phyloP scores from a whole-genome alignment of 2,888 invertebrate genomes.

The Buathra laborator region DNA sequence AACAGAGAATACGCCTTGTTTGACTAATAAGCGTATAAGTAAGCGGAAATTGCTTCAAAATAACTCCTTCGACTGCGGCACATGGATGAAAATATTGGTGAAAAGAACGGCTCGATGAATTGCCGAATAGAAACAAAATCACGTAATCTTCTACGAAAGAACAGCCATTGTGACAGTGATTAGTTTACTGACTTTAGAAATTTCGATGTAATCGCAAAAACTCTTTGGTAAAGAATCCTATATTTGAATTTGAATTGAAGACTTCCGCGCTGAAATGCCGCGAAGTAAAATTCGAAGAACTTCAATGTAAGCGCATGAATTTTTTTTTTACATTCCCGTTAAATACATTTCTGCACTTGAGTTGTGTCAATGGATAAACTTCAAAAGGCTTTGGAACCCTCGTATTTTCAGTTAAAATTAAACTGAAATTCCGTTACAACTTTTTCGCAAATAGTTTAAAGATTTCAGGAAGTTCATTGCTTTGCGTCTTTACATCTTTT shows the following conservation, averaged over 20 bases:
- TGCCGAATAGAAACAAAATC: neutral
- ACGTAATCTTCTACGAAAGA: neutral
- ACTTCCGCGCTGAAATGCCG: too few relatives aligned
- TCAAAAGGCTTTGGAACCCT: too few relatives aligned
- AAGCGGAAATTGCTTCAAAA: constrained; percentile 43
- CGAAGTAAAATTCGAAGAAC: too few relatives aligned
- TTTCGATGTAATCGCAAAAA: too few relatives aligned
- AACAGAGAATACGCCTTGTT: constrained; percentile 24
- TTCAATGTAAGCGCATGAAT: neutral
- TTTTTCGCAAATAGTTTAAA: neutral
- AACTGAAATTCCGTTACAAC: neutral
- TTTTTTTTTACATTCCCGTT: neutral
- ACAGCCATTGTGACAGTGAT: too few relatives aligned
- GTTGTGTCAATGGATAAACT: neutral
- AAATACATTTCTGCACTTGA: neutral
- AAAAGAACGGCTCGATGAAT: neutral
- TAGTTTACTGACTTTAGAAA: too few relatives aligned
- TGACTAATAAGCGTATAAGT: constrained; percentile 22
- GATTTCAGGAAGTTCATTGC: neutral
- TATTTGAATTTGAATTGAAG: too few relatives aligned
- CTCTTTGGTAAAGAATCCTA: too few relatives aligned
- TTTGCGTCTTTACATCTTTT: neutral
- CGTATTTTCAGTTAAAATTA: neutral
- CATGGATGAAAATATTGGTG: neutral
- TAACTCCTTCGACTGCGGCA: neutral